Base-by-base conservation (phyloP, 2,113 vertebrate genomes). In the Leptocoma aspasia region DNA sequence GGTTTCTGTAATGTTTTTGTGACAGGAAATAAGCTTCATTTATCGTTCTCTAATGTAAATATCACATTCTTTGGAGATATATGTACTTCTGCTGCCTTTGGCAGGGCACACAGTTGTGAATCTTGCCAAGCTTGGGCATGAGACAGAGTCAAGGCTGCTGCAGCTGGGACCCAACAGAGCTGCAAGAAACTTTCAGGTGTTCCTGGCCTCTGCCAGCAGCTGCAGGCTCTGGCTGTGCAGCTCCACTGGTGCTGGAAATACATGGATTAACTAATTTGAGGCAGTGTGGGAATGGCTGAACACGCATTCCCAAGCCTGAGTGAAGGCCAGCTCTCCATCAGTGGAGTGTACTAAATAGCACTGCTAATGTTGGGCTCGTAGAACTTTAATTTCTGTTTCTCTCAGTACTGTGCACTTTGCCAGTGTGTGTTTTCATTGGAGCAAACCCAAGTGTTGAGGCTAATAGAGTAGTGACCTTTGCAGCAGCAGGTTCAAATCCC, bases 1-100 rank as follows among this genome's bases (percentile, higher is more conserved):
- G 60, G 52, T 79, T 73, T 86, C 92, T 86, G 2, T 44, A 75
- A 68, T 42, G 75, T 59, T 87, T 79, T 57, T 90, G 78, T 91
- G 78, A 81, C 92, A 68, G 68, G 68, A 85, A 89, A 75, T 35
- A 54, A 92, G 91, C 81, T 91, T 69, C 44, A 21, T 81, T 72
- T 78, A 66, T 92, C 41, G 4, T 59, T 78, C 52, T 39, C 18
- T 92, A 61, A 68, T 30, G 54, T 71, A 94, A 94, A 86, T 83
- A 89, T 92, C 78, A 21, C 3, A 0, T 90, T 83, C 17, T 65
- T 49, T 45, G 37, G 30, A 61, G 35, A 26, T 53, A 5, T 20
- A 4, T 16, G 2, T 28, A 17, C 27, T 42, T 68, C 18, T 79
- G 17, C 33, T 82, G 77, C 20, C 4, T 64, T 82, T 79, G 78